Evolutionary conservation across 2,113 vertebrate species (phyloP).

Genomic region (Chlamydotis undulata): DNA sequence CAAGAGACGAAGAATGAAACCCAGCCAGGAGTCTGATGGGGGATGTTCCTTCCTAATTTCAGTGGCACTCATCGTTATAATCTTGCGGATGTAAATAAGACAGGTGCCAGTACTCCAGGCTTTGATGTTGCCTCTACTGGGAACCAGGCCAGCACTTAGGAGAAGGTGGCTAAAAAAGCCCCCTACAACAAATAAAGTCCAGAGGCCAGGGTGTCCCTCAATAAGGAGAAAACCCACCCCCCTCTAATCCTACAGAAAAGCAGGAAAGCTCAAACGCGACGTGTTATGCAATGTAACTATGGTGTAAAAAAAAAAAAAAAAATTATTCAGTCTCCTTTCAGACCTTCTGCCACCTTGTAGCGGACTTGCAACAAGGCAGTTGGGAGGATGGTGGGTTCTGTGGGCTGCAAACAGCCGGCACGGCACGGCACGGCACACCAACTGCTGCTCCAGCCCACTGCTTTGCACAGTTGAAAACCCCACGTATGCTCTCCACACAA

Average conservation of each 20-base stretch:
- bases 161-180: neutral
- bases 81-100: neutral
- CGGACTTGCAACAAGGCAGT: neutral
- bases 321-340: neutral
- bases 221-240: neutral
- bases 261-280: neutral
- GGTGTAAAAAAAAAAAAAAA: neutral
- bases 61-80: neutral
- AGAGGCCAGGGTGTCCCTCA: neutral
- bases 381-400: neutral
- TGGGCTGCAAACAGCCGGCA: neutral
- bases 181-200: neutral
- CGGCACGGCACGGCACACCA: neutral
- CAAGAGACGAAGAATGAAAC: neutral
- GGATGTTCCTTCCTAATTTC: neutral
- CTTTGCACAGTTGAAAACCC: neutral
- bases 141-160: neutral
- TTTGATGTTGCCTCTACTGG: neutral
- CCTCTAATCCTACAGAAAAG: neutral
- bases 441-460: slow-evolving; percentile 8
- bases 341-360: neutral
- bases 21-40: neutral
- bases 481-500: accelerated
- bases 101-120: neutral
- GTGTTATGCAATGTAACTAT: neutral